Evolutionary conservation across 2,888 invertebrate genomes (phyloP).

Genomic region (Horisme vitalbata): DNA sequence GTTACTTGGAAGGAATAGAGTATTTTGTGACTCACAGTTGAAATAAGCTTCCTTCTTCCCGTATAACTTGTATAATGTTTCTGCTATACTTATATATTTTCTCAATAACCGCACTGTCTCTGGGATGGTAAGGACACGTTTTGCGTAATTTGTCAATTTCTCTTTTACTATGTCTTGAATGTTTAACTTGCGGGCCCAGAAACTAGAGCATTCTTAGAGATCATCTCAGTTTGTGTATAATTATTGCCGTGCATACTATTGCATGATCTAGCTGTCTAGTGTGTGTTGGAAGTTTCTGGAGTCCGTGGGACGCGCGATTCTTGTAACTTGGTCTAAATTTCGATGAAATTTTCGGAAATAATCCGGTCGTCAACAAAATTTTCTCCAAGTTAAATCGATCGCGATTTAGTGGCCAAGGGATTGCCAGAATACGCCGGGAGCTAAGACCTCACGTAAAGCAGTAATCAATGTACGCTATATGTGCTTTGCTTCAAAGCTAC

Average conservation of each 20-base stretch:
- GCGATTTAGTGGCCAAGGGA: constrained; percentile 47
- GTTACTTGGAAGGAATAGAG: constrained; percentile 17
- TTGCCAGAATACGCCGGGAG: constrained; percentile 53
- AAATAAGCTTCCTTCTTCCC: constrained; percentile 56
- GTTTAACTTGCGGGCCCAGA: constrained; percentile 60
- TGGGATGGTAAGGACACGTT: constrained; percentile 76
- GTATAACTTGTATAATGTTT: constrained; percentile 51
- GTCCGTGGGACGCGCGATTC: constrained; percentile 51
- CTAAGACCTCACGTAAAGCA: constrained; percentile 29
- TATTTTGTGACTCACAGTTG: constrained; percentile 51
- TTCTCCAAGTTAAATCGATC: constrained; percentile 55
- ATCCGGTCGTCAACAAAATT: constrained; percentile 5
- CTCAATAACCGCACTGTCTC: constrained; percentile 68
- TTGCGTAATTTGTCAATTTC: constrained; percentile 59
- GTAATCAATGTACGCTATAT: constrained; percentile 18
- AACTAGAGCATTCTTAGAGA: constrained; percentile 44
- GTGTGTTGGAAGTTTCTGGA: constrained; percentile 60
- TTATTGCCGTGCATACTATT: constrained; percentile 37
- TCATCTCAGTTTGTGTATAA: constrained; percentile 27
- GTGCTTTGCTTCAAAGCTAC: constrained; percentile 20
- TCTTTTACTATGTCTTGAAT: constrained; percentile 46
- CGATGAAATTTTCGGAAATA: not conserved
- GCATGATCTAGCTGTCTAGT: constrained; percentile 50
- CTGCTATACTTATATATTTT: constrained; percentile 68
- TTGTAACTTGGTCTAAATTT: constrained; percentile 52